These are phyloP conservation scores for Ichneumon xanthorius DNA, from an alignment of 2,888 invertebrate species.

Conservation along the genomic window DNA sequence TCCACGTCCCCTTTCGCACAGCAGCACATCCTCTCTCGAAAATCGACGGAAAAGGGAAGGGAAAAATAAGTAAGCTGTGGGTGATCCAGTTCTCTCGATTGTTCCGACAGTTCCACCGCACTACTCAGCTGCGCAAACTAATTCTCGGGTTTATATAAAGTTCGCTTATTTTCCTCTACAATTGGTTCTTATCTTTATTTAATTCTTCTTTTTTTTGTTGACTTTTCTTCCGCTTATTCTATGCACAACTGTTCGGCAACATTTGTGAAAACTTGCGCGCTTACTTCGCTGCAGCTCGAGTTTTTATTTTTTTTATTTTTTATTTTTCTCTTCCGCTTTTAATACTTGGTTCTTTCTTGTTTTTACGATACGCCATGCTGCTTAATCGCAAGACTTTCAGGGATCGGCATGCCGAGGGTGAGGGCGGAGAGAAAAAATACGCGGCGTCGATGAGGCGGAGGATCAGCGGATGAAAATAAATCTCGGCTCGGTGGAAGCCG, in stretches of 20 bases:
- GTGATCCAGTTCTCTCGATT: not conserved
- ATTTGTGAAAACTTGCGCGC: conserved; percentile 6
- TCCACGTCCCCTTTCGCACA: conserved; percentile 10
- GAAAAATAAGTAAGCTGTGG: not conserved
- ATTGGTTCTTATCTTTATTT: not conserved
- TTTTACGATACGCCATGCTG: conserved; percentile 8
- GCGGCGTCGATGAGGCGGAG: conserved; percentile 15
- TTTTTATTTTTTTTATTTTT: not conserved
- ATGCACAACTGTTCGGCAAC: not conserved
- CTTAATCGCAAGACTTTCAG: not conserved
- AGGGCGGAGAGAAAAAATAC: not conserved
- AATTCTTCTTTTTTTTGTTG: not conserved
- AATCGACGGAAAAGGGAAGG: conserved; percentile 11
- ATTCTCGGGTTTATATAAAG: conserved; percentile 23
- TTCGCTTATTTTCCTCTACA: not conserved
- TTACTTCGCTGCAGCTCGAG: not conserved
- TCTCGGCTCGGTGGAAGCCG: conserved; percentile 11
- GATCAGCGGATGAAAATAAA: conserved; percentile 35
- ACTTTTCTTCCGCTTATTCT: not conserved
- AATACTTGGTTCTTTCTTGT: not conserved
- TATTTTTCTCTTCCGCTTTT: not conserved
- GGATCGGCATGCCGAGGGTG: not conserved
- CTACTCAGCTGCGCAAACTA: not conserved
- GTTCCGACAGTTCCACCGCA: not conserved
- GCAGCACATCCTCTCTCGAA: not conserved